phyloP scores from a whole-genome alignment of 1,140 invertebrate genomes.

The Holcopasites calliopsidis region DNA sequence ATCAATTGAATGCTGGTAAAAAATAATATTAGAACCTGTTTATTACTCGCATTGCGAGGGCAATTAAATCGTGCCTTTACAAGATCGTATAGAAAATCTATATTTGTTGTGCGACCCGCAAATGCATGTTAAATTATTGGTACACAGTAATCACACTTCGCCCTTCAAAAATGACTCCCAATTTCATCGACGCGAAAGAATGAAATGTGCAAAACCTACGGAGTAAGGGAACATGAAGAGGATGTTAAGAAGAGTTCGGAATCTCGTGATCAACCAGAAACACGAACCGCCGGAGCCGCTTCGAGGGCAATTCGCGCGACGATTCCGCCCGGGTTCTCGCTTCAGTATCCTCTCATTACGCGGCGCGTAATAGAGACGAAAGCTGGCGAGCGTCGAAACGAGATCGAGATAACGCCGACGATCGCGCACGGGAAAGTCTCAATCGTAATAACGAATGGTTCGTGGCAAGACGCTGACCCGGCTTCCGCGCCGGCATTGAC shows the following conservation, averaged over 20 bases:
- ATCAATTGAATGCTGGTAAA: too few species aligned
- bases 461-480: conserved; percentile 12
- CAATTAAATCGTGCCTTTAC: too few species aligned
- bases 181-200: too few species aligned
- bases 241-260: not conserved
- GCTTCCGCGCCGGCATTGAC: conserved; percentile 21
- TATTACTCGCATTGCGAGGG: too few species aligned
- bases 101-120: too few species aligned
- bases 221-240: not conserved
- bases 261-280: conserved; percentile 6
- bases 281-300: conserved; percentile 3
- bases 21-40: too few species aligned
- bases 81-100: too few species aligned
- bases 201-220: too few species aligned
- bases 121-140: too few species aligned
- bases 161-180: too few species aligned
- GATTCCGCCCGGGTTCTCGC: conserved; percentile 22
- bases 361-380: conserved; percentile 50
- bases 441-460: conserved; percentile 51
- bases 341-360: conserved; percentile 4
- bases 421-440: conserved; percentile 10
- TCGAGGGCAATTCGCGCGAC: conserved; percentile 49
- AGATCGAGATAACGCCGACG: conserved; percentile 54
- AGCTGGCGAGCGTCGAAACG: conserved; percentile 40
- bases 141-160: too few species aligned